These are phyloP conservation scores for Hiodon tergisus DNA, from an alignment of 2,113 vertebrate genomes.

Conservation along the genomic window DNA sequence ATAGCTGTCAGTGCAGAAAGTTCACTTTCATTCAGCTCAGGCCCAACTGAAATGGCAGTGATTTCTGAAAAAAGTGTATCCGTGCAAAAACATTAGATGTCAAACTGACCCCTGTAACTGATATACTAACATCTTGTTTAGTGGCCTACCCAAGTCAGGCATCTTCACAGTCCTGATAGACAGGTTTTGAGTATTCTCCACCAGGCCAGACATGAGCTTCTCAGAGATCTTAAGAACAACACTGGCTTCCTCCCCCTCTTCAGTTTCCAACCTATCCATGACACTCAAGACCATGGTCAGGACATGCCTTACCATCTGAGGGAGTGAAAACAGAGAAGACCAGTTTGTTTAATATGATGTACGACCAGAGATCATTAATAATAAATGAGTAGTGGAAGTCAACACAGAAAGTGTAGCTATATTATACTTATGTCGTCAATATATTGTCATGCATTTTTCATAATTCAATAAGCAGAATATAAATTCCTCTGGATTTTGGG, in stretches of 20 bases:
- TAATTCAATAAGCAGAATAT: no score
- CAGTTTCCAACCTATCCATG: slow-evolving; percentile 24
- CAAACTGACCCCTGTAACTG: not conserved
- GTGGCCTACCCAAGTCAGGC: slow-evolving; percentile 40
- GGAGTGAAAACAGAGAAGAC: not conserved
- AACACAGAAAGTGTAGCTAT: not conserved
- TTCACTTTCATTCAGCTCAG: not conserved
- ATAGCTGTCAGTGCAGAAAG: slow-evolving; percentile 27
- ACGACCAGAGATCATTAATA: no score
- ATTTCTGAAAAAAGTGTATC: slow-evolving; percentile 38
- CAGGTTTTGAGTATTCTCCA: not conserved
- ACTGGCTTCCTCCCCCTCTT: slow-evolving; percentile 30
- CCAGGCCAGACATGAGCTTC: slow-evolving; percentile 31
- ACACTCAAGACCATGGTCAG: slow-evolving; percentile 5
- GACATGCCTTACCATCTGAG: slow-evolving; percentile 42
- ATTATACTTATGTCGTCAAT: not conserved
- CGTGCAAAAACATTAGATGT: not conserved
- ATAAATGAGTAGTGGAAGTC: no score
- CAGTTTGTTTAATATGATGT: no score
- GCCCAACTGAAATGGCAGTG: slow-evolving; percentile 25
- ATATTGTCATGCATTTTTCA: no score
- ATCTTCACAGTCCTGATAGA: slow-evolving; percentile 25
- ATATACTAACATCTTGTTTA: not conserved
- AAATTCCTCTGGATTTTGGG: no score
- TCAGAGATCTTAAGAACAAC: slow-evolving; percentile 44